Evolutionary conservation across 92 coral and sea anemone species (phyloP).

Genomic region (Metridium senile): DNA sequence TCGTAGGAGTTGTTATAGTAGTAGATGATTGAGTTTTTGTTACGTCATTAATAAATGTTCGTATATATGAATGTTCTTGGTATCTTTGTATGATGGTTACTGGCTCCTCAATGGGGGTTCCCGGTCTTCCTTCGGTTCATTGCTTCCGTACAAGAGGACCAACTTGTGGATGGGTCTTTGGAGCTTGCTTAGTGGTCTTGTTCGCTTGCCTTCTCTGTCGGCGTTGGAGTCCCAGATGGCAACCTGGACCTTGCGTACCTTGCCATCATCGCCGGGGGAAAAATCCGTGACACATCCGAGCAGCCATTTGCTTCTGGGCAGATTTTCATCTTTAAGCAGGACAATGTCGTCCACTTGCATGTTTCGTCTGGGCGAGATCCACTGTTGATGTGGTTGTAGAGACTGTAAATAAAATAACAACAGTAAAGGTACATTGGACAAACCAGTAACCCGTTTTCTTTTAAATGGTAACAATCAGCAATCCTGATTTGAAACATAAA

Average conservation of each 20-base stretch:
- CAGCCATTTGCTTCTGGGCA: background rate
- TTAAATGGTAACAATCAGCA: too few species aligned
- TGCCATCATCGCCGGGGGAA: background rate
- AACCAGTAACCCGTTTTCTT: too few species aligned
- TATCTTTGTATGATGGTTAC: too few species aligned
- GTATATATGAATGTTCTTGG: too few species aligned
- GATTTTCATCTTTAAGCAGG: background rate
- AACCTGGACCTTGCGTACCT: background rate
- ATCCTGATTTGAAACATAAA: too few species aligned
- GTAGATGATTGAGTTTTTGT: too few species aligned
- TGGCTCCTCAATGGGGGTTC: too few species aligned
- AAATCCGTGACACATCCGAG: background rate
- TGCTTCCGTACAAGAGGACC: background rate
- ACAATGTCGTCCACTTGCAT: background rate
- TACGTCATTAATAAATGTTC: too few species aligned
- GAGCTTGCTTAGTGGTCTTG: background rate
- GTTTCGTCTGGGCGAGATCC: conserved; percentile 8
- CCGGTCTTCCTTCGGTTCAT: too few species aligned
- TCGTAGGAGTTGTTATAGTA: too few species aligned
- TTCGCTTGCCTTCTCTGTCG: background rate
- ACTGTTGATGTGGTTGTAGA: conserved; percentile 32
- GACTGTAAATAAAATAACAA: too few species aligned
- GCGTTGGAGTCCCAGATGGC: background rate
- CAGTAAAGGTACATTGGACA: too few species aligned
- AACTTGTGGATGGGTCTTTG: background rate